These are phyloP conservation scores for Entomyzon cyanotis DNA, from an alignment of 2,113 vertebrate species.

Conservation along the genomic window DNA sequence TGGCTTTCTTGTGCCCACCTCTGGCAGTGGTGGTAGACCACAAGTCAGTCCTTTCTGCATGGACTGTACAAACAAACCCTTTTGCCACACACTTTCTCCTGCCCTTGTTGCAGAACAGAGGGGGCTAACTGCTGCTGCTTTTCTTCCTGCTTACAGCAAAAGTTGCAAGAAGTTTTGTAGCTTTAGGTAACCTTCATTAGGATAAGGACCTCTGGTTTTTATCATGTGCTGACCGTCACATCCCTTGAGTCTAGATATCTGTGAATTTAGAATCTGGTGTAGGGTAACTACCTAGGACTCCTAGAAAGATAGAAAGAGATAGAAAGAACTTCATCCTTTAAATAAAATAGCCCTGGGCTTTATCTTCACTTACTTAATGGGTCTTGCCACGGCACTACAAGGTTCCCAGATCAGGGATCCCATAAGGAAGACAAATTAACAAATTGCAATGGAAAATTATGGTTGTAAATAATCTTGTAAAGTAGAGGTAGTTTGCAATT, in stretches of 20 bases:
- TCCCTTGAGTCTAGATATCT: neutral
- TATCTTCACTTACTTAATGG: neutral
- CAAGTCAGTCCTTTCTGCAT: neutral
- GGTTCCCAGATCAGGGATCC: neutral
- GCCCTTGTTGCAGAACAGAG: neutral
- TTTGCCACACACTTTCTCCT: neutral
- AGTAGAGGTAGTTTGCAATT: neutral
- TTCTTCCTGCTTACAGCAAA: neutral
- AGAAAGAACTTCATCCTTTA: neutral
- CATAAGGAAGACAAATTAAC: neutral
- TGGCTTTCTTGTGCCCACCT: neutral
- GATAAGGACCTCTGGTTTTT: fast-evolving
- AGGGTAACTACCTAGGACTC: neutral
- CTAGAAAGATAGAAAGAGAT: neutral
- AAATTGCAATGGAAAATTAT: neutral
- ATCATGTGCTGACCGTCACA: neutral
- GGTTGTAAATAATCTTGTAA: neutral
- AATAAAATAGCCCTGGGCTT: neutral
- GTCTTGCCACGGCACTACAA: fast-evolving
- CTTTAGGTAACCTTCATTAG: neutral
- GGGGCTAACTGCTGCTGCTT: neutral
- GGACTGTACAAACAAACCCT: neutral
- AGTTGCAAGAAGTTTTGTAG: neutral
- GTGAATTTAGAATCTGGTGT: neutral
- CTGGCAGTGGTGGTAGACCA: neutral